Evolutionary conservation across 2,888 invertebrate genomes (phyloP).

Genomic region (Apodemia hepburni): DNA sequence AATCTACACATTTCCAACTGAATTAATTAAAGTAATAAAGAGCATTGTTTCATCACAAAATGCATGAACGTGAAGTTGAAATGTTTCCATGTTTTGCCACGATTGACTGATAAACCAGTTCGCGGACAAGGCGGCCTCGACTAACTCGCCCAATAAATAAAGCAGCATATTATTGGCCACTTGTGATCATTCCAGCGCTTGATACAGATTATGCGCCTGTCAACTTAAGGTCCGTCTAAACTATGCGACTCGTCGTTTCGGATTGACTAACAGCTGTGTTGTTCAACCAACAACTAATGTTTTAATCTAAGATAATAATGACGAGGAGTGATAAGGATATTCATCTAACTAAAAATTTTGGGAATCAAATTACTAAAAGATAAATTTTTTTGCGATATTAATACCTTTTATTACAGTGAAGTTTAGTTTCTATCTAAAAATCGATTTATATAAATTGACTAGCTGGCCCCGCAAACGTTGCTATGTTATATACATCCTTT

Average conservation of each 20-base stretch:
- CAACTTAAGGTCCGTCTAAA: constrained; percentile 25
- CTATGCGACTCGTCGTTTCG: constrained; percentile 16
- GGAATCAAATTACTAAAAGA: too few relatives aligned
- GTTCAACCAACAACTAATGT: too few relatives aligned
- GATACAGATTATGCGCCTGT: constrained; percentile 50
- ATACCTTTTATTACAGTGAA: too few relatives aligned
- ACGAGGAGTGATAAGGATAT: too few relatives aligned
- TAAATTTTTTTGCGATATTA: too few relatives aligned
- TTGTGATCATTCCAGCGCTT: constrained; percentile 59
- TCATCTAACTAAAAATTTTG: too few relatives aligned
- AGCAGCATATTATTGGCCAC: constrained; percentile 62
- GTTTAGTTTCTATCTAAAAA: too few relatives aligned
- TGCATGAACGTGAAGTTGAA: constrained; percentile 21
- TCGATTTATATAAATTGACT: background rate
- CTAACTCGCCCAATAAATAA: constrained; percentile 63
- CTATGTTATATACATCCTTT: too few relatives aligned
- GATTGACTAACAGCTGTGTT: background rate
- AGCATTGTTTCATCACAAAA: background rate
- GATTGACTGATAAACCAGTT: constrained; percentile 68
- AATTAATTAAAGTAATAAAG: background rate
- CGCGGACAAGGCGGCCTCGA: constrained; percentile 69
- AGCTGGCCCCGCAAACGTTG: too few relatives aligned
- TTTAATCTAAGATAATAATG: too few relatives aligned
- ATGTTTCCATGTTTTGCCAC: constrained; percentile 48
- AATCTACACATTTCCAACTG: background rate